Conservation (phyloP, 2,888 invertebrate species). For the Xestia sexstrigata region DNA sequence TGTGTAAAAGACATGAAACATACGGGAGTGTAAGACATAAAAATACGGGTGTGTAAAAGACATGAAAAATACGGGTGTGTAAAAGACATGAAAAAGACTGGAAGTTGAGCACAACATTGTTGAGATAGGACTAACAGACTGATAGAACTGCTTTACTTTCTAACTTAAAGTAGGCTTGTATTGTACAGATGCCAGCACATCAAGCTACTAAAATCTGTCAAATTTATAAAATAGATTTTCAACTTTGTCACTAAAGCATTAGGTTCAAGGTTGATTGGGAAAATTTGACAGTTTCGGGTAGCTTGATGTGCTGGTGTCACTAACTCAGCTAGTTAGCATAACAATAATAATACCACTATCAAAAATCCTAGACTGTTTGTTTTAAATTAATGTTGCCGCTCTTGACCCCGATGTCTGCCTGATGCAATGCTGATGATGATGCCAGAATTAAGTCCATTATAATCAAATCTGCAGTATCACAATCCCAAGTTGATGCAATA, state of each 20-base stretch:
- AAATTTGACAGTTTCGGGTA: no score
- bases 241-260: no score
- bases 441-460: constrained; percentile 5
- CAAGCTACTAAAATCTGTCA: no score
- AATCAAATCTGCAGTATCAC: neutral
- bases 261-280: no score
- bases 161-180: neutral
- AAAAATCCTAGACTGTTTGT: neutral
- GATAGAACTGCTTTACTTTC: neutral
- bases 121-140: neutral
- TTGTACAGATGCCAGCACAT: neutral
- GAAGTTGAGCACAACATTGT: neutral
- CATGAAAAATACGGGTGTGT: no score
- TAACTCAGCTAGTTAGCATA: neutral
- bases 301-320: no score
- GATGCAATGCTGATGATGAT: constrained; percentile 1
- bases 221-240: no score
- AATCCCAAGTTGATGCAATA: neutral
- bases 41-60: no score
- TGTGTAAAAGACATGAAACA: no score
- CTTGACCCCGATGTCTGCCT: neutral
- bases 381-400: neutral
- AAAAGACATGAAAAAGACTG: neutral
- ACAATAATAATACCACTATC: neutral
- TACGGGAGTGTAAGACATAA: no score